phyloP scores from a whole-genome alignment of 2,113 vertebrate genomes.

The Lepus timidus region DNA sequence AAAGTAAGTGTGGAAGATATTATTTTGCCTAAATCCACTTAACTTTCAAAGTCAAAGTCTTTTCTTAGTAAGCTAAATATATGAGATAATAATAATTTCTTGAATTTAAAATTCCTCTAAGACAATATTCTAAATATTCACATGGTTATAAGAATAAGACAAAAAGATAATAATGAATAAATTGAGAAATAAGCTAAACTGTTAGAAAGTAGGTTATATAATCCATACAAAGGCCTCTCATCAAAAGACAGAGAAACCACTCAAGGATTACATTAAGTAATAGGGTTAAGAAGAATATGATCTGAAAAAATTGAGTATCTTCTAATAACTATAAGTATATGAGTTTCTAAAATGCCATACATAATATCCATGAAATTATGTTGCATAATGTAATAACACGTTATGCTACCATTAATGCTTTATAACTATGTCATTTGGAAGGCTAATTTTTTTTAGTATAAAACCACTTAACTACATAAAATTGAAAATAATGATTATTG shows the following conservation, averaged over 20 bases:
- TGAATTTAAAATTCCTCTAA: conserved; percentile 7
- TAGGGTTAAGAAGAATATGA: conserved; percentile 86
- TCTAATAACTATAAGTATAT: conserved; percentile 87
- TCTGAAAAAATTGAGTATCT: conserved; percentile 87
- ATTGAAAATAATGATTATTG: conserved; percentile 92
- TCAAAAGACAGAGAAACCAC: conserved; percentile 82
- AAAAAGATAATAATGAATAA: conserved; percentile 58
- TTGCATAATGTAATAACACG: conserved; percentile 90
- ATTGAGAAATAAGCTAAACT: conserved; percentile 53
- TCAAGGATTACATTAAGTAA: conserved; percentile 85
- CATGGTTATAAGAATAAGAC: not conserved
- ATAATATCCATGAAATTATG: conserved; percentile 90
- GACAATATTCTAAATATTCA: conserved; percentile 51
- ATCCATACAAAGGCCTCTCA: conserved; percentile 66
- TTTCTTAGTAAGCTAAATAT: not conserved
- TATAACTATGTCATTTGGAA: conserved; percentile 90
- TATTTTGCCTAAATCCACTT: not conserved
- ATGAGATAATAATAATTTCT: not conserved
- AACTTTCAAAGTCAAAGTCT: not conserved
- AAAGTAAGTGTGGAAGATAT: not conserved
- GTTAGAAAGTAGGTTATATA: conserved; percentile 60
- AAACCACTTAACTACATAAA: conserved; percentile 92
- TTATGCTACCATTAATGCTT: conserved; percentile 91
- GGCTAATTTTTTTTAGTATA: conserved; percentile 88
- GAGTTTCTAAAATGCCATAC: conserved; percentile 89